Conservation (phyloP, 2,113 vertebrate species). For the Hemiprocne comata region DNA sequence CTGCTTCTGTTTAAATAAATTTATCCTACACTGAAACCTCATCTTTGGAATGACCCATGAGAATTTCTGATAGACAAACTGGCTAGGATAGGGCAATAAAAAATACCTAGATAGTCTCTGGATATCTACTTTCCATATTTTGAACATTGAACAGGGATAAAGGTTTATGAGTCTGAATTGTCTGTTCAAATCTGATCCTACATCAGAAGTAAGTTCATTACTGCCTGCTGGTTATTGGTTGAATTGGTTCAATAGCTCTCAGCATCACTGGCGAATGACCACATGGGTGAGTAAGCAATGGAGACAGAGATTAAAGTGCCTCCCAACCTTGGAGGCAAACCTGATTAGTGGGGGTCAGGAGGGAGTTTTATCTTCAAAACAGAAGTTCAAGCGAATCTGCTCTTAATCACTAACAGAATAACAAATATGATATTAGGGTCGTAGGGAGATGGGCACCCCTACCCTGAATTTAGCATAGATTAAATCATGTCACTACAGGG, state of each 20-base stretch:
- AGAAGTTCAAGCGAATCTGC: not conserved
- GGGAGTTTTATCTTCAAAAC: not conserved
- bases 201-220: not conserved
- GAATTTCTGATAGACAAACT: not conserved
- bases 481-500: not conserved
- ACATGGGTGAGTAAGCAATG: not conserved
- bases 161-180: not conserved
- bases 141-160: not conserved
- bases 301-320: not conserved
- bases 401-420: not conserved
- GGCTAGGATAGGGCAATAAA: not conserved
- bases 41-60: not conserved
- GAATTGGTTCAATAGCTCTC: not conserved
- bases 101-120: not conserved
- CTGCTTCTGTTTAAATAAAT: not conserved
- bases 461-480: not conserved
- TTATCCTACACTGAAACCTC: not conserved
- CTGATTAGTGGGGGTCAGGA: not conserved
- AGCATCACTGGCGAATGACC: not conserved
- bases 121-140: not conserved
- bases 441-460: not conserved
- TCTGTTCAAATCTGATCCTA: not conserved
- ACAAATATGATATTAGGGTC: not conserved
- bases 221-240: not conserved
- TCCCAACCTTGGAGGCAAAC: not conserved